Percentiles rank a stretch among this genome's conserved stretches.
Evolutionary conservation across 2,888 invertebrate genomes (phyloP).

Genomic region (Cylindroiulus punctatus): DNA sequence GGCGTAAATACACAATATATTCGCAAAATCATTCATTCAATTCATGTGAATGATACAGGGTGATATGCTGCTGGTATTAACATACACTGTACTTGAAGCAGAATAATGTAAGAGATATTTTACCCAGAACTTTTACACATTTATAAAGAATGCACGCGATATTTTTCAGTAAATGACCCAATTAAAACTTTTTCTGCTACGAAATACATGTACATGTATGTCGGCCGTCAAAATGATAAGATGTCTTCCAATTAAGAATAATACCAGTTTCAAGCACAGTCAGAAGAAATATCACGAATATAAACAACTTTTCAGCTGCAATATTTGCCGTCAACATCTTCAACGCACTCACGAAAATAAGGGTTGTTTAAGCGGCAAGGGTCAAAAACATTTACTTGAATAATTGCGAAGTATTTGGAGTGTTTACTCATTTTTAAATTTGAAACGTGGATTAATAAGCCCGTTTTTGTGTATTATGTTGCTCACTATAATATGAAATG

Average conservation of each 20-base stretch:
- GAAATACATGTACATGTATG: not conserved
- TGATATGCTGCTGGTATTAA: too few relatives aligned
- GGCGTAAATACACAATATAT: too few relatives aligned
- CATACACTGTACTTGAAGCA: not conserved
- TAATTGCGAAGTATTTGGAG: not conserved
- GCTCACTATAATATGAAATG: not conserved
- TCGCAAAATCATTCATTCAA: too few relatives aligned
- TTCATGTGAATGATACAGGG: too few relatives aligned
- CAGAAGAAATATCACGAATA: not conserved
- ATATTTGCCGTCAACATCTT: not conserved
- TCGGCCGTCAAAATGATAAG: slow-evolving; percentile 37
- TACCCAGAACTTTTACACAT: not conserved
- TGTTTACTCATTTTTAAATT: not conserved
- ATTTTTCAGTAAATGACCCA: slow-evolving; percentile 25
- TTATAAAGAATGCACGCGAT: not conserved
- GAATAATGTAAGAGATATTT: not conserved
- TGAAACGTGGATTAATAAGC: not conserved
- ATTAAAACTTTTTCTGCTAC: not conserved
- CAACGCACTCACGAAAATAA: not conserved
- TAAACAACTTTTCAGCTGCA: slow-evolving; percentile 19
- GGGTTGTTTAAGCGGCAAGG: not conserved
- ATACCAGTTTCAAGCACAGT: slow-evolving; percentile 30
- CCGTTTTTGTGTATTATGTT: not conserved
- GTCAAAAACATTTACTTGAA: slow-evolving; percentile 6
- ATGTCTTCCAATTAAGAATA: slow-evolving; percentile 13